These are phyloP conservation scores for Pteruthius melanotis DNA, from an alignment of 2,113 vertebrate species.

Conservation along the genomic window DNA sequence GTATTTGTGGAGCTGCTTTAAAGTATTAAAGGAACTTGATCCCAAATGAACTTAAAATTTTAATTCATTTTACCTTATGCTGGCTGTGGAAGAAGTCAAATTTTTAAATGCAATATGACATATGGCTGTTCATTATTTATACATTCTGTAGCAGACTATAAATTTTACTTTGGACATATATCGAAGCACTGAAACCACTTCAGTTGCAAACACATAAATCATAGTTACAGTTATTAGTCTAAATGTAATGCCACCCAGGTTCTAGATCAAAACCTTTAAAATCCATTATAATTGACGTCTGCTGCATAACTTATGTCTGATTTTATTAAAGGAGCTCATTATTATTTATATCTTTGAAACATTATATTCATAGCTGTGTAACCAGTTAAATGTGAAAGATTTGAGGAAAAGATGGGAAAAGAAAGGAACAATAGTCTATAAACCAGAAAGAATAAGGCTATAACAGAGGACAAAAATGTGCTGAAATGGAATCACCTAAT, in stretches of 20 bases:
- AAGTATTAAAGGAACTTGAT: slow-evolving; percentile 69
- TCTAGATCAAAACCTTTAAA: slow-evolving; percentile 84
- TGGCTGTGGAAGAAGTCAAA: slow-evolving; percentile 71
- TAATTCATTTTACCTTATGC: slow-evolving; percentile 76
- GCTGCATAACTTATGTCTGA: slow-evolving; percentile 74
- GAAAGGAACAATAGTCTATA: background rate
- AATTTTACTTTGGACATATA: slow-evolving; percentile 82
- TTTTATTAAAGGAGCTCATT: slow-evolving; percentile 79
- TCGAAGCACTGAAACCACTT: slow-evolving; percentile 76
- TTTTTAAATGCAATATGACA: slow-evolving; percentile 80
- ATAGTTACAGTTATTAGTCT: slow-evolving; percentile 80
- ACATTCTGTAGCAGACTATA: slow-evolving; percentile 81
- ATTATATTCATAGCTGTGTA: slow-evolving; percentile 51
- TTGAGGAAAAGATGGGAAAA: background rate
- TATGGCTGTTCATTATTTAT: slow-evolving; percentile 84
- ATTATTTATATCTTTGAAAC: slow-evolving; percentile 76
- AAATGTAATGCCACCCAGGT: slow-evolving; percentile 76
- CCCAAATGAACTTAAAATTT: slow-evolving; percentile 75
- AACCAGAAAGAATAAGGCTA: background rate
- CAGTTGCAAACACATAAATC: slow-evolving; percentile 81
- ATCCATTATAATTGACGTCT: slow-evolving; percentile 76
- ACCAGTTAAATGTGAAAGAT: slow-evolving; percentile 56
- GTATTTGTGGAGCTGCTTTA: slow-evolving; percentile 52
- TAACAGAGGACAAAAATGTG: slow-evolving; percentile 11
- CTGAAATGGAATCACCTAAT: slow-evolving; percentile 15